Percentiles rank a stretch among this genome's conserved stretches.
Conservation (phyloP, 53 echinoderm and acorn worm species). For the Echinometra lucunter region DNA sequence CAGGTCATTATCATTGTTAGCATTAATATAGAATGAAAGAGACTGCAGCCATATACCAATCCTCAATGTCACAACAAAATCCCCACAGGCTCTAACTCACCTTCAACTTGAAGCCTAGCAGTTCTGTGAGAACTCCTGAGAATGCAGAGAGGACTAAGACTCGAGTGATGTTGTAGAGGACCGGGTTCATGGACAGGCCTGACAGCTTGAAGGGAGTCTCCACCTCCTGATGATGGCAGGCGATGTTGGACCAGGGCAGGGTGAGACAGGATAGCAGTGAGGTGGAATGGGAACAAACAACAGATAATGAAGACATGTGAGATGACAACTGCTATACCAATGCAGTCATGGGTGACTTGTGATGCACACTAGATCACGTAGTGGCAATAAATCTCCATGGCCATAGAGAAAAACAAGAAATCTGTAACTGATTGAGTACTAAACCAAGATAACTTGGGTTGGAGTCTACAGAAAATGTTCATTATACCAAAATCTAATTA, state of each 20-base stretch:
- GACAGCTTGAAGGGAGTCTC: conserved; percentile 99
- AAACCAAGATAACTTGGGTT: too few species aligned
- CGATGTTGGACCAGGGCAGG: neutral
- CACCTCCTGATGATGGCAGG: conserved; percentile 79
- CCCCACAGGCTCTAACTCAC: conserved; percentile 63
- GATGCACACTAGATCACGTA: neutral
- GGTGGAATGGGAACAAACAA: conserved; percentile 23
- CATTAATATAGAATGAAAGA: neutral
- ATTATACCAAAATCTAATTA: too few species aligned
- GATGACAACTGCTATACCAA: neutral
- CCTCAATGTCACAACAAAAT: neutral
- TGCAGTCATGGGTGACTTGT: neutral
- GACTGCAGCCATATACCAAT: neutral
- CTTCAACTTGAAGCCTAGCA: conserved; percentile 98
- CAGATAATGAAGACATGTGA: neutral
- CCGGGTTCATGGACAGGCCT: conserved; percentile 97
- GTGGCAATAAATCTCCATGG: too few species aligned
- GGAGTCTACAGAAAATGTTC: too few species aligned
- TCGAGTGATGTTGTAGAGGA: conserved; percentile 97
- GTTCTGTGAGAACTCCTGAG: conserved; percentile 96
- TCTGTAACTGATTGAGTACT: too few species aligned
- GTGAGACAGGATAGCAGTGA: neutral
- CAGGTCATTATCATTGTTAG: too few species aligned
- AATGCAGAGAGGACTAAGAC: conserved; percentile 97
- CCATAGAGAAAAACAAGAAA: too few species aligned